A percentile compares a stretch with the other conserved stretches of the same genome.
phyloP scores from a whole-genome alignment of 2,113 vertebrate species.

The Prunella fulvescens region DNA sequence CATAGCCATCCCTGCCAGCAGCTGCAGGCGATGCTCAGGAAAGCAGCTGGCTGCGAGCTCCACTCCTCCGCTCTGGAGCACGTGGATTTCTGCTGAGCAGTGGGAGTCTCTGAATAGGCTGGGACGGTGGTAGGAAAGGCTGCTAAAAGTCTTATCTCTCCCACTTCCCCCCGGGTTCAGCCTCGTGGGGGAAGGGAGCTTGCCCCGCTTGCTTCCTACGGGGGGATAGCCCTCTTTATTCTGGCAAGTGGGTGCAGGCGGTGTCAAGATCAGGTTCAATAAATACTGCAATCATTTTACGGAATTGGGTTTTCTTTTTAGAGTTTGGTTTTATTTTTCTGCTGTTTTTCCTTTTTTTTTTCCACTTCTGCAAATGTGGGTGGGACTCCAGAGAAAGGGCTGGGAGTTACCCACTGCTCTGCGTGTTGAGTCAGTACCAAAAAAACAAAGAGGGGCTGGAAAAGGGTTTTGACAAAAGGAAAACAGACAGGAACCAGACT shows the following conservation, averaged over 20 bases:
- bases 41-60: background rate
- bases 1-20: background rate
- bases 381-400: background rate
- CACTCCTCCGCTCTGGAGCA: background rate
- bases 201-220: fast-evolving
- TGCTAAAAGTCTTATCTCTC: background rate
- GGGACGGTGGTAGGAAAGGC: background rate
- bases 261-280: background rate
- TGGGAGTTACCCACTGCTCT: background rate
- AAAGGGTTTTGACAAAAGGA: background rate
- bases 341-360: fast-evolving
- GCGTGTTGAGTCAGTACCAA: background rate
- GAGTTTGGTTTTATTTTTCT: background rate
- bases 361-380: background rate
- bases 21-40: background rate
- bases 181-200: background rate
- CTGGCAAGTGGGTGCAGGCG: background rate
- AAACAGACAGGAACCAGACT: background rate
- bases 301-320: background rate
- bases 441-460: background rate
- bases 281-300: background rate
- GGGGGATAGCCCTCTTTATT: background rate
- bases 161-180: background rate
- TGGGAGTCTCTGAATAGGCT: background rate
- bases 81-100: background rate